Evolutionary conservation across 2,888 invertebrate species (phyloP).

Genomic region (Saturnia japonica): DNA sequence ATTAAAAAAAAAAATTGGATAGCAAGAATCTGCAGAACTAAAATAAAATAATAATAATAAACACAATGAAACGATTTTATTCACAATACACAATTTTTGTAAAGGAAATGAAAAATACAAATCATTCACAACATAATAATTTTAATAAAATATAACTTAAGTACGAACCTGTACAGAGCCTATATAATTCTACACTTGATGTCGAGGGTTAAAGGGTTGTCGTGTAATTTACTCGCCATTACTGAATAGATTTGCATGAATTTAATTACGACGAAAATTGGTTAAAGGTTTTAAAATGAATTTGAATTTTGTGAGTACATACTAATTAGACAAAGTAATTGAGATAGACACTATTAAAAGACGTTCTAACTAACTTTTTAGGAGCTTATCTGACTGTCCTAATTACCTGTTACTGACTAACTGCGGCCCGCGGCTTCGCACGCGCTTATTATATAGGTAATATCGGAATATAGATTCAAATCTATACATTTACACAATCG

Average conservation of each 20-base stretch:
- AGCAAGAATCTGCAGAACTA: too few species aligned
- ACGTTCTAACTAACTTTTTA: neutral
- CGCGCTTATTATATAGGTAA: too few species aligned
- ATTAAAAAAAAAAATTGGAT: too few species aligned
- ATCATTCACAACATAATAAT: neutral
- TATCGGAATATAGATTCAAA: too few species aligned
- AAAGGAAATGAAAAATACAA: too few species aligned
- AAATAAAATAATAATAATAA: too few species aligned
- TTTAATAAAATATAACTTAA: neutral
- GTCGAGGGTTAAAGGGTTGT: conserved; percentile 15
- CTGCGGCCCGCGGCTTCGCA: too few species aligned
- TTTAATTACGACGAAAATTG: neutral
- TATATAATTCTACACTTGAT: neutral
- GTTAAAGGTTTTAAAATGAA: neutral
- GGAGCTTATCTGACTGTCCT: neutral
- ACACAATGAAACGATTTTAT: too few species aligned
- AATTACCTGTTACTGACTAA: neutral
- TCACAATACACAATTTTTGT: too few species aligned
- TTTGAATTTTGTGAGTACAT: neutral
- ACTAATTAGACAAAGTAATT: neutral
- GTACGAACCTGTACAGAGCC: neutral
- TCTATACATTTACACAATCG: too few species aligned
- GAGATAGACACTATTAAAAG: neutral
- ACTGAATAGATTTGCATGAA: neutral
- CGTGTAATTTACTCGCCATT: neutral